phyloP scores from a whole-genome alignment of 2,797 vertebrate genomes.

The Bradypus variegatus region DNA sequence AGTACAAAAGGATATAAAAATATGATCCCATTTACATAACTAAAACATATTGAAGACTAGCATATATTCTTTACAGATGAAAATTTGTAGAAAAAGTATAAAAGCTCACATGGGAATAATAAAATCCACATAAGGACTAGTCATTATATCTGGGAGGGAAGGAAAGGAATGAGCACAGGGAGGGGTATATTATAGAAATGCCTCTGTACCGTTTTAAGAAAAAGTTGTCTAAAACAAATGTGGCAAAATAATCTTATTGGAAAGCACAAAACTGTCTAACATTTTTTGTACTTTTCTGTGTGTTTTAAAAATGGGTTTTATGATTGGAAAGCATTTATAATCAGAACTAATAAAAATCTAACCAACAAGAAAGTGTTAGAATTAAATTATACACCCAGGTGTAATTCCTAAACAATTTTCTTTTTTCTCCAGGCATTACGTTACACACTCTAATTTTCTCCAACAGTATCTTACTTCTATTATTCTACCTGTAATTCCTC shows the following conservation, averaged over 20 bases:
- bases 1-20: not conserved
- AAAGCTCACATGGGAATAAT: not conserved
- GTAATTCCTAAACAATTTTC: no score
- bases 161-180: fast-evolving
- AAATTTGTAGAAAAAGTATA: fast-evolving
- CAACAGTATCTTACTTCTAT: no score
- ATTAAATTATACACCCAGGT: no score
- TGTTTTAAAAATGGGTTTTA: not conserved
- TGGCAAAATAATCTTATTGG: fast-evolving
- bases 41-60: fast-evolving
- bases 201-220: not conserved
- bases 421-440: no score
- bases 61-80: not conserved
- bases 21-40: not conserved
- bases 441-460: no score
- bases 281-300: not conserved
- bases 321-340: not conserved
- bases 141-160: not conserved
- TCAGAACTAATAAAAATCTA: not conserved
- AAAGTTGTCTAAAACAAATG: not conserved
- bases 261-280: not conserved
- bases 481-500: no score
- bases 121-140: not conserved
- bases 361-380: no score
- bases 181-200: not conserved